Evolutionary conservation across 1,140 invertebrate species (phyloP).

Genomic region (Leptopilina clavipes): DNA sequence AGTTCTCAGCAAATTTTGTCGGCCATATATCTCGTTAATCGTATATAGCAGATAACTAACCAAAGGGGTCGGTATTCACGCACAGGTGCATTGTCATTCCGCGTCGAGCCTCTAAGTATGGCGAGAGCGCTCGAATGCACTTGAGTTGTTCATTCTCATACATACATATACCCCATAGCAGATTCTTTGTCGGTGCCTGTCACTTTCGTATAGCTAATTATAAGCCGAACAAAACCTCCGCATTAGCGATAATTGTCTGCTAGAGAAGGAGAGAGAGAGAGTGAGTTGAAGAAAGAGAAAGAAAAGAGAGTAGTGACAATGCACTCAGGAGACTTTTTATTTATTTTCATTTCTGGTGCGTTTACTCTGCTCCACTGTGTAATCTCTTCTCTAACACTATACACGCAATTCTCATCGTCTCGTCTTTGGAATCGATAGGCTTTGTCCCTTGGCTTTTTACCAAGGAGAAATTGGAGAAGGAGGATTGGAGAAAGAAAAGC

Average conservation of each 20-base stretch:
- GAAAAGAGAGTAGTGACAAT: slow-evolving; percentile 55
- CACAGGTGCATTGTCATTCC: slow-evolving; percentile 58
- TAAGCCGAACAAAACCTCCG: slow-evolving; percentile 60
- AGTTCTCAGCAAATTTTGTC: slow-evolving; percentile 34
- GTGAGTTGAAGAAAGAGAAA: no score
- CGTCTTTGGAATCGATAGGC: not conserved
- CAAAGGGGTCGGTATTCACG: slow-evolving; percentile 31
- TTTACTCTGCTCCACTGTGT: slow-evolving; percentile 13
- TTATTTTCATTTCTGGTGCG: slow-evolving; percentile 27
- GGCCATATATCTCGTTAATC: slow-evolving; percentile 33
- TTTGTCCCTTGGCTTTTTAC: slow-evolving; percentile 52
- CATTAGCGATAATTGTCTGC: slow-evolving; percentile 64
- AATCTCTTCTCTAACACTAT: not conserved
- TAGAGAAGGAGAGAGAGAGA: slow-evolving; percentile 13
- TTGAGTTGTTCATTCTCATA: slow-evolving; percentile 33
- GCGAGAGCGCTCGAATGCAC: slow-evolving; percentile 37
- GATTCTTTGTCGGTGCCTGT: slow-evolving; percentile 59
- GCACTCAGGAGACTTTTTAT: slow-evolving; percentile 44
- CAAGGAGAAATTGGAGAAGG: no score
- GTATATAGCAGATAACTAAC: slow-evolving; percentile 30
- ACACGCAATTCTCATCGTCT: not conserved
- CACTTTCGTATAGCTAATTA: slow-evolving; percentile 65
- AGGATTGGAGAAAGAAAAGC: no score
- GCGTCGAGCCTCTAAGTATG: slow-evolving; percentile 38
- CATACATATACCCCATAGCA: slow-evolving; percentile 40